These are phyloP conservation scores for Glyphotaelius pellucidus DNA, from an alignment of 2,888 invertebrate species.

Conservation along the genomic window DNA sequence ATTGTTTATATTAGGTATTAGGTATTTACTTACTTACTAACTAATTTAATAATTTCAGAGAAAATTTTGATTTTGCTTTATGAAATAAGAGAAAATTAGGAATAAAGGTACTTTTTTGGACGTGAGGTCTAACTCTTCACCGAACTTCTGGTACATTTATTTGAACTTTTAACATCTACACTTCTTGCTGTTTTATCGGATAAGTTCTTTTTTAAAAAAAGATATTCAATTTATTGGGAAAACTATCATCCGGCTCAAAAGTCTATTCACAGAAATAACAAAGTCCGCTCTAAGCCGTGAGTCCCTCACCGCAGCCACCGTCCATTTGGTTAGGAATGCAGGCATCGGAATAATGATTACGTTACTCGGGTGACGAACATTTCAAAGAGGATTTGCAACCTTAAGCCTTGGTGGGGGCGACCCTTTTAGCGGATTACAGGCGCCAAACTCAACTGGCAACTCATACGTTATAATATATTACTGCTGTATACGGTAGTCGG, in stretches of 20 bases:
- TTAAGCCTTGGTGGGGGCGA: constrained; percentile 46
- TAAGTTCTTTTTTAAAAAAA: neutral
- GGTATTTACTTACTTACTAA: no score
- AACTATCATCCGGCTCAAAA: neutral
- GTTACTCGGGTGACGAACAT: constrained; percentile 63
- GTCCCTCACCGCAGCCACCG: neutral
- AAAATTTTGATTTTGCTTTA: no score
- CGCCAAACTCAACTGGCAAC: constrained; percentile 30
- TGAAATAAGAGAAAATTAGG: no score
- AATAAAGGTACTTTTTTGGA: no score
- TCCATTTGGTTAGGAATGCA: constrained; percentile 50
- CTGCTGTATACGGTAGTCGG: neutral
- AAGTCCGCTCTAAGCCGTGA: constrained; percentile 10
- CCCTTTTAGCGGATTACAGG: constrained; percentile 64
- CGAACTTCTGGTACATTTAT: neutral
- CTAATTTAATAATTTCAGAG: no score
- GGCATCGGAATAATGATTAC: constrained; percentile 62
- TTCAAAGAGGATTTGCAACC: constrained; percentile 64
- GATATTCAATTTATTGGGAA: neutral
- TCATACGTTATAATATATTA: constrained; percentile 14
- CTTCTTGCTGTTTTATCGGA: neutral
- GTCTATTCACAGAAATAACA: neutral
- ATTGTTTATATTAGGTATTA: no score
- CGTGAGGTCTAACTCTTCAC: no score
- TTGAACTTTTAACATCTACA: neutral